Conservation (phyloP, 2,797 vertebrate genomes). For the Pseudochaenichthys georgianus region DNA sequence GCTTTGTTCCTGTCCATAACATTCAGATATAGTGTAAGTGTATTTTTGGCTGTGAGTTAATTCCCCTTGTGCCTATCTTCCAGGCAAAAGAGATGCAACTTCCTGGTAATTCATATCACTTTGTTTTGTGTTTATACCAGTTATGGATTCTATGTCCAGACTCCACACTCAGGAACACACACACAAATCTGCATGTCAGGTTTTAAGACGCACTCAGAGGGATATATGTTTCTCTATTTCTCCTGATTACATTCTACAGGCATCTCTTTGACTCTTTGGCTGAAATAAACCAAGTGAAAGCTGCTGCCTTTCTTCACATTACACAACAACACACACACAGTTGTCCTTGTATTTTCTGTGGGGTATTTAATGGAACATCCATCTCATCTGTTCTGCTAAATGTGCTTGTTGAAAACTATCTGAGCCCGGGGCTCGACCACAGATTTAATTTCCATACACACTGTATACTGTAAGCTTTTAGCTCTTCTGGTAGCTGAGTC, state of each 20-base stretch:
- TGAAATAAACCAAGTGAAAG: slow-evolving; percentile 35
- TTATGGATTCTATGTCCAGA: slow-evolving; percentile 54
- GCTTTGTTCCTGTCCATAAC: slow-evolving; percentile 7
- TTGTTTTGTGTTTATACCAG: slow-evolving; percentile 35
- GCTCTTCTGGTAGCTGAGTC: slow-evolving; percentile 60
- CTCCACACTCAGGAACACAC: slow-evolving; percentile 26
- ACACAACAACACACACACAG: slow-evolving; percentile 34
- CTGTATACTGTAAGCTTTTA: slow-evolving; percentile 61
- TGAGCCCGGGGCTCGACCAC: slow-evolving; percentile 35
- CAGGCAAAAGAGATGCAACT: slow-evolving; percentile 5
- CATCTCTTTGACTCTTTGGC: slow-evolving; percentile 49
- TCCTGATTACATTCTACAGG: slow-evolving; percentile 37
- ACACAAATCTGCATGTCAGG: slow-evolving; percentile 14
- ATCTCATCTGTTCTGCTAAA: slow-evolving; percentile 73
- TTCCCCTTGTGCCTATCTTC: background rate
- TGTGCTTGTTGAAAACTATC: slow-evolving; percentile 74
- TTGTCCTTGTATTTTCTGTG: slow-evolving; percentile 59
- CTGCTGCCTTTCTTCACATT: slow-evolving; percentile 32
- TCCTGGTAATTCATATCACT: slow-evolving; percentile 9
- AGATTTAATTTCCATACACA: slow-evolving; percentile 69
- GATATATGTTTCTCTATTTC: slow-evolving; percentile 32
- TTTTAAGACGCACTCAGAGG: slow-evolving; percentile 52
- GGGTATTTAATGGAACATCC: slow-evolving; percentile 61
- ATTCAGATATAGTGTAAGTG: slow-evolving; percentile 4
- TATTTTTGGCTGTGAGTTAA: slow-evolving; percentile 9